Base-by-base conservation (phyloP, 2,113 vertebrate genomes). In the Charina bottae region DNA sequence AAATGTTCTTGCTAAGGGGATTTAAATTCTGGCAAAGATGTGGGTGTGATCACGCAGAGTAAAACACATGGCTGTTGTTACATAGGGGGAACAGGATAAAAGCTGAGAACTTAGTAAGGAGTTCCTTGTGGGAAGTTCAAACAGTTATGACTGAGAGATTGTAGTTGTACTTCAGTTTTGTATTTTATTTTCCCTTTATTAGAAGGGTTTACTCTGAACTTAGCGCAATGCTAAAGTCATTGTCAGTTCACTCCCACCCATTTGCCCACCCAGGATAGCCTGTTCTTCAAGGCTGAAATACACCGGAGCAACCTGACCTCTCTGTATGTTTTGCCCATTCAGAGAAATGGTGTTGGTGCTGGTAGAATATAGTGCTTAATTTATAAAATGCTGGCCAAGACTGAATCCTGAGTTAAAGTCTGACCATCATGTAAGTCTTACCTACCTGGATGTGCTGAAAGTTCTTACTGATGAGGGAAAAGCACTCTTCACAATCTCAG, bases 1-100 rank as follows among this genome's bases (percentile, higher is more conserved):
- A 78, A 91, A 89, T 86, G 90, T 93, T 78, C 87, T 85, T 59
- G 83, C 53, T 93, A 91, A 93, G 59, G 54, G 54, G 83, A 78
- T 78, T 78, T 91, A 78, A 86, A 49, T 88, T 58, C 83, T 89
- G 90, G 53, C 42, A 78, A 85, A 19, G 10, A 72, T 37, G 54
- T 91, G 62, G 78, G 28, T 83, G 54, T 89, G 33, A 58, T 89
- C 83, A 86, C 46, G 62, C 60, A 78, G 84, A 93, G 89, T 83
- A 90, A 87, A 93, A 53, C 46, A 87, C 55, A 58, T 46, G 42
- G 62, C 53, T 42, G 42, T 42, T 78, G 72, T 58, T 60, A 60
- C 26, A 72, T 19, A 49, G 56, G 23, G n/a, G 89, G 83, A 28
- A 46, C 21, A 15, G 87, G 83, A 60, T 53, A 59, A 68, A 58